Base-by-base conservation (phyloP, 2,888 invertebrate species). In the Sisyra nigra region DNA sequence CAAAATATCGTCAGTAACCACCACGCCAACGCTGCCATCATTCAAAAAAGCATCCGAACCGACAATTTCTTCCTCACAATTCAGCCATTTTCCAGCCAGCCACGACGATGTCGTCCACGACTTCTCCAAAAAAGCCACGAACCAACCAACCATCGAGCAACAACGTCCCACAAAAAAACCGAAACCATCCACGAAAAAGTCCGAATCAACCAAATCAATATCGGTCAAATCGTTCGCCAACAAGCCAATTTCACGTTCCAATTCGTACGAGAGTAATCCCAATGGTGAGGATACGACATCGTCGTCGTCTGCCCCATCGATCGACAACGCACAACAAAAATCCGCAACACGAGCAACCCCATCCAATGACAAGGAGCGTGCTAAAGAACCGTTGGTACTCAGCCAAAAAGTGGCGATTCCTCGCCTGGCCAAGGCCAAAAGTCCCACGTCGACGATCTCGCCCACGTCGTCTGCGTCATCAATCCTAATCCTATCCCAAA, bases 361-460 rank as follows among this genome's bases (percentile, higher is more conserved):
- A 40, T 14, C 30, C 17, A 13, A 18, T 14, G 17, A 13, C 4
- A 17, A 40, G 3, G 14, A 30, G 3, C 9, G 14, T 11, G 14
- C 13, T 2, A 15, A 40, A 40, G 13, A 15, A 9, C 24, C 24
- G 13, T 15, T 18, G 14, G 18, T 37, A 7, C 8, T 8, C 2
- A 17, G 18, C 14, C 40, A 46, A 15, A 55, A 62, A 50, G 52
- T 61, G 46, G 53, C 58, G 19, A 58, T 60, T 49, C 57, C 61
- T 35, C 55, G 60, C 44, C 51, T 60, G 38, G 46, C 51, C 36
- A 49, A 47, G 11, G n/a, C 13, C 4, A 34, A 34, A n/a, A 14
- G 13, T 2, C 15, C 34, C 15, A 34, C 11, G 2, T 11, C 15
- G 9, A 34, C 34, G n/a, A 14, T 14, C 7, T 14, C 34, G 11